phyloP scores from a whole-genome alignment of 2,888 invertebrate genomes.

The Thymelicus lineola region DNA sequence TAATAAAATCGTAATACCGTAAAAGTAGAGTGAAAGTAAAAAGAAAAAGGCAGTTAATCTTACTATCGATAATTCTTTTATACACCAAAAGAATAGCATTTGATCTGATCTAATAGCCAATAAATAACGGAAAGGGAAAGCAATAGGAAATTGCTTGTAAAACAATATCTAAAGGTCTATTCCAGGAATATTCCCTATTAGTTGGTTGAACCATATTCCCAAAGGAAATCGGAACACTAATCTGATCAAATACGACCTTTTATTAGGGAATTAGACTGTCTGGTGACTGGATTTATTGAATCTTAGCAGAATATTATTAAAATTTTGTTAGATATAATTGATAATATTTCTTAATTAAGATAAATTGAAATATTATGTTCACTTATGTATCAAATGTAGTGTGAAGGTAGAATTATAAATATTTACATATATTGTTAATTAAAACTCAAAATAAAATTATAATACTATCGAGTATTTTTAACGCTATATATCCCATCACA shows the following conservation, averaged over 20 bases:
- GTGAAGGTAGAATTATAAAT: too few relatives aligned
- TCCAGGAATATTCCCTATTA: constrained; percentile 12
- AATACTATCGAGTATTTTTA: too few relatives aligned
- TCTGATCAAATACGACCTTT: constrained; percentile 36
- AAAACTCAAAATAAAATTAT: too few relatives aligned
- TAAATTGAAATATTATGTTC: too few relatives aligned
- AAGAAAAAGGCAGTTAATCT: constrained; percentile 1
- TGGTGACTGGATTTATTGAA: constrained; percentile 29
- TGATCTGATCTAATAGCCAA: constrained; percentile 9
- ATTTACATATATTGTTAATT: too few relatives aligned
- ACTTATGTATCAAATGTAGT: too few relatives aligned
- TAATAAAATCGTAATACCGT: neutral
- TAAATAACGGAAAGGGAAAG: constrained; percentile 16
- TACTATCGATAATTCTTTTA: constrained; percentile 12
- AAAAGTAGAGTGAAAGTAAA: neutral
- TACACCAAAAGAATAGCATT: neutral
- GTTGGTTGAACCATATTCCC: constrained; percentile 15
- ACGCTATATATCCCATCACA: too few relatives aligned
- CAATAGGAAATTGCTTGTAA: constrained; percentile 13
- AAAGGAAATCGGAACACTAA: constrained; percentile 32
- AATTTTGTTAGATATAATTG: too few relatives aligned
- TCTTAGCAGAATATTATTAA: neutral
- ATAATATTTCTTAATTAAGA: too few relatives aligned
- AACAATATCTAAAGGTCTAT: constrained; percentile 6
- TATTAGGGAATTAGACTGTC: constrained; percentile 37